Evolutionary conservation across 2,113 vertebrate species (phyloP).

Genomic region (Bubo bubo): DNA sequence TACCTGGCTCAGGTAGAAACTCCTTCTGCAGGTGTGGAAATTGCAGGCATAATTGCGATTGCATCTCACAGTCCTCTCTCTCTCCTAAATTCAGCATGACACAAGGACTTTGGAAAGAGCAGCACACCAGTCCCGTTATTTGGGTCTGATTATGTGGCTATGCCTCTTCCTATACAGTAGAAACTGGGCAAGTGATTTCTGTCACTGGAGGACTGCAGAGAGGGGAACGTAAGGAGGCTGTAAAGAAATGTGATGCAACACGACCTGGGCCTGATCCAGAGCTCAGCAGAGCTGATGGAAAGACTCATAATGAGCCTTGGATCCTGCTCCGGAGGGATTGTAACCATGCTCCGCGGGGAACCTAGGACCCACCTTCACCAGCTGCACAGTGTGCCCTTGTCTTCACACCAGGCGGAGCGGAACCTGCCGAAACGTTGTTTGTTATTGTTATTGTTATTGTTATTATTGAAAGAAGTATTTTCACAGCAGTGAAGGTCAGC

Average conservation of each 20-base stretch:
- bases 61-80: background rate
- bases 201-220: background rate
- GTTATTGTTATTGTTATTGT: slow-evolving; percentile 59
- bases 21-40: background rate
- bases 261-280: background rate
- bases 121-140: background rate
- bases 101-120: background rate
- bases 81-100: background rate
- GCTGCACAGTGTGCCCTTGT: background rate
- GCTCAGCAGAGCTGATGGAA: slow-evolving; percentile 30
- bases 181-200: background rate
- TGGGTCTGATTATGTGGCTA: background rate
- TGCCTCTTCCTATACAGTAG: background rate
- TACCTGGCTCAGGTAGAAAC: background rate
- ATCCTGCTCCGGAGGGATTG: background rate
- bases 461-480: slow-evolving; percentile 55
- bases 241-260: slow-evolving; percentile 54
- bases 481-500: slow-evolving; percentile 75
- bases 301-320: slow-evolving; percentile 18
- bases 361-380: background rate
- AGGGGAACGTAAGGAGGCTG: background rate
- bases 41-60: background rate
- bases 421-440: background rate
- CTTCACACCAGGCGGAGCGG: background rate
- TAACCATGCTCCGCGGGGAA: background rate